Evolutionary conservation across 2,888 invertebrate species (phyloP), one percentile per base, ranked within the genome.

Genomic region (Flexamia atlantica): DNA sequence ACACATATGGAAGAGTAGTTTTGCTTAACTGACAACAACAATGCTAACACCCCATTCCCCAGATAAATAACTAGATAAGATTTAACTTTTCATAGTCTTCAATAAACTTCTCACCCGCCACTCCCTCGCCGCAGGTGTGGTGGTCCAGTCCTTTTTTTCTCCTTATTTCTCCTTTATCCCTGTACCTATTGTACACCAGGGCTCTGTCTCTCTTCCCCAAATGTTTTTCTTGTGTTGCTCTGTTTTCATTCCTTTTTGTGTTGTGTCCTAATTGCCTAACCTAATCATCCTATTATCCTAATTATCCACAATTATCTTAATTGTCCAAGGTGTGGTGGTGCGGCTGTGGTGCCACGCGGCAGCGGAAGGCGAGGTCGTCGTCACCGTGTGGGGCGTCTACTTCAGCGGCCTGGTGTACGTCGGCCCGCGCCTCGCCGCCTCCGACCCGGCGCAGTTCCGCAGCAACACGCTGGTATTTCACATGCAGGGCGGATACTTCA

Each of bases 401-500:
- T 95, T 98, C 88, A 95, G 95, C 84, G 97, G 97, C 0, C 91
- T 98, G 17, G 92, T 95, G 81, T 96, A 95, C 88, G 92, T 96
- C 64, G 95, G 95, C 76, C 93, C 94, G 76, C 94, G 94, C 89
- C 90, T 94, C 83, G 91, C 93, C 14, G 92, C 92, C 87, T 93
- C 94, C 88, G 93, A 94, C 60, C 93, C 95, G 1, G 92, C 92
- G 83, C 92, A 94, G 46, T 94, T 96, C 87, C 92, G 92, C 89
- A 91, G 92, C 72, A 94, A 96, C 89, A 94, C 96, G 68, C 90
- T 97, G 87, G 94, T 98, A 87, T 97, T 98, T 90, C 95, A 96
- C 91, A 94, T 98, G 93, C 95, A 95, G 86, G 97, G 97, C 50
- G 97, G 97, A 3, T 96, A 94, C 88, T 98, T 97, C 89, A 95